Base-by-base conservation (phyloP, 2,888 invertebrate genomes). In the Busseola fusca region DNA sequence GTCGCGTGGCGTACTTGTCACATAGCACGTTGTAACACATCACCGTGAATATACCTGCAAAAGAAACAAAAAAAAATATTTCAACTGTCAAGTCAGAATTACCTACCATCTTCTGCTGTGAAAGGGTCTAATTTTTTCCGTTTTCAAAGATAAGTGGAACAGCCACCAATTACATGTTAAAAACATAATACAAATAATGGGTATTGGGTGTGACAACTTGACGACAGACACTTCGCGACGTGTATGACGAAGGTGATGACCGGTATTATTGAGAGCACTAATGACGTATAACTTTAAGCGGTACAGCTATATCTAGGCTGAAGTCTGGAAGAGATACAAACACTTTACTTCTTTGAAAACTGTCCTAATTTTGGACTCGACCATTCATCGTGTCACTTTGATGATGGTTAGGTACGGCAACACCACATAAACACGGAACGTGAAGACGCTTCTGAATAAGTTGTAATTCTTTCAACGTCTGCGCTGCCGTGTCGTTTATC, bases 1-100 rank as follows among this genome's bases (percentile, higher is more conserved):
- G 99, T 88, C 99, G 96, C 68, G 99, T 99, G 80, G 99, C 99
- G 93, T 99, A 99, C 96, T 99, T 99, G 96, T 99, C 99, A 96
- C 99, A 99, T 86, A 99, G 96, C 84, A 99, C 99, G 96, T 99
- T 99, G 97, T 99, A 99, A 95, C 99, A 99, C 98, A 99, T 99
- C 89, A 99, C 99, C 85, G 99, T 99, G 96, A 99, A 99, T 93
- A 99, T 98, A 96, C 98, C 98, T 97, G 96, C 54, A 71, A 72
- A 56, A 6, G 2, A 70, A 56, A 54, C 21, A 60, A 18, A 59
- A 16, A 60, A 18, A 76, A 54, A 54, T 54, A 45, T 64, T 56
- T 48, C 16, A 40, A n/a, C 6, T 34, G 16, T 18, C 14, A 70
- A 72, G 27, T n/a, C n/a, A 37, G 7, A 42, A 70, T 70, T 48